Conservation (phyloP, 2,113 vertebrate genomes). For the Panthera leo region DNA sequence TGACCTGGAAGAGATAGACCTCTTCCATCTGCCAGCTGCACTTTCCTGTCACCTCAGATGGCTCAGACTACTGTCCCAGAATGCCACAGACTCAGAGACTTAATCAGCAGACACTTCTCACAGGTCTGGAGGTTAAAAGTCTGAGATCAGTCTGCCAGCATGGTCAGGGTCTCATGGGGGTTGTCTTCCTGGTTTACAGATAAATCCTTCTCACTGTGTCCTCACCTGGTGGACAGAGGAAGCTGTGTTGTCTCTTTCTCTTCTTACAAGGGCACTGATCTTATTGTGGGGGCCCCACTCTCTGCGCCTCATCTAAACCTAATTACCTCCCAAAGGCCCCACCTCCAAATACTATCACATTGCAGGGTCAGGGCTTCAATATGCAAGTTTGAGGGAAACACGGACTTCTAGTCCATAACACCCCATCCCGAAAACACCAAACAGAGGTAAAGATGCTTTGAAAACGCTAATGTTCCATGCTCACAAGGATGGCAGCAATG, state of each 20-base stretch:
- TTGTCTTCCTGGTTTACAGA: not conserved
- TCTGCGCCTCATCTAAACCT: not conserved
- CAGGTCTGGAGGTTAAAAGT: too few species aligned
- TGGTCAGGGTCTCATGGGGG: not conserved
- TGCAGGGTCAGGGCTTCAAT: not conserved
- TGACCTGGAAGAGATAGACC: too few species aligned
- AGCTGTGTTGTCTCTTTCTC: not conserved
- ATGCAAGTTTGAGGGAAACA: too few species aligned
- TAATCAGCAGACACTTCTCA: not conserved
- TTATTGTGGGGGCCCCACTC: not conserved
- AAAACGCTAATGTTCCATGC: accelerated
- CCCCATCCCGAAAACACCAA: not conserved
- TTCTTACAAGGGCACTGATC: not conserved
- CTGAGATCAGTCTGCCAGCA: not conserved
- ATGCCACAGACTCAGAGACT: not conserved
- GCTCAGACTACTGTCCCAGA: not conserved
- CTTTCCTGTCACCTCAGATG: not conserved
- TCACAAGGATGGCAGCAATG: accelerated
- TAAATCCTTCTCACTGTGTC: not conserved
- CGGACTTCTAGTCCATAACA: accelerated
- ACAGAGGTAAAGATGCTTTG: not conserved
- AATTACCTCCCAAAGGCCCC: not conserved
- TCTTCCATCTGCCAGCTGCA: too few species aligned
- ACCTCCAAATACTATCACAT: not conserved
- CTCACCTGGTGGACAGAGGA: not conserved